phyloP scores from a whole-genome alignment of 1,140 invertebrate genomes.

The Zaprionus ornatus region DNA sequence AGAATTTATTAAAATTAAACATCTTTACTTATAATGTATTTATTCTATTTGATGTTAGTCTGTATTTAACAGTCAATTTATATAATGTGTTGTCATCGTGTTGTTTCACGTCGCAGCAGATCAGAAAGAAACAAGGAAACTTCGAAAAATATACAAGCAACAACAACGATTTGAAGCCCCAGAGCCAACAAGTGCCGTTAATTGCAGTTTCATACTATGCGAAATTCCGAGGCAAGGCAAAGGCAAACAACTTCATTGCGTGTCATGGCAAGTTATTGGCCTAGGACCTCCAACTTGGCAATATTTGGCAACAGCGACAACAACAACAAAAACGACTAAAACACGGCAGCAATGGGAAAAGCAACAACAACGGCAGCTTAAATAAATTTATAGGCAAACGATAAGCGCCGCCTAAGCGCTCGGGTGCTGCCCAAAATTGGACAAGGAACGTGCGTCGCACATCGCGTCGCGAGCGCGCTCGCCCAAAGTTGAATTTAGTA shows the following conservation, averaged over 20 bases:
- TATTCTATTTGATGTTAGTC: neutral
- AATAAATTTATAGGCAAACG: slow-evolving; percentile 76
- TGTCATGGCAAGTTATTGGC: slow-evolving; percentile 58
- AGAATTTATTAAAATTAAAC: too few species aligned
- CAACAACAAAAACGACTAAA: slow-evolving; percentile 13
- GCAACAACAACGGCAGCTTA: slow-evolving; percentile 21
- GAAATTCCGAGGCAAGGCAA: slow-evolving; percentile 51
- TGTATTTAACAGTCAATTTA: neutral
- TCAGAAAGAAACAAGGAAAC: neutral
- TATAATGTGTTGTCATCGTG: neutral
- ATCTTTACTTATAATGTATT: neutral
- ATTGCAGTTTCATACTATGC: slow-evolving; percentile 61
- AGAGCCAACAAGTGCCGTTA: slow-evolving; percentile 68
- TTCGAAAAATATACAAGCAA: neutral
- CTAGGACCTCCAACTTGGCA: slow-evolving; percentile 68
- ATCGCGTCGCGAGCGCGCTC: slow-evolving; percentile 37
- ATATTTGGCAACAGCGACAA: slow-evolving; percentile 50
- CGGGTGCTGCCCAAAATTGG: slow-evolving; percentile 71
- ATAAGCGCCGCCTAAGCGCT: slow-evolving; percentile 67
- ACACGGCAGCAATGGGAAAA: slow-evolving; percentile 25
- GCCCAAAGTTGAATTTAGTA: slow-evolving; percentile 73
- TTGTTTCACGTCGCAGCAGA: neutral
- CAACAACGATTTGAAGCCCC: slow-evolving; percentile 11
- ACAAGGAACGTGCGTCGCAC: slow-evolving; percentile 77
- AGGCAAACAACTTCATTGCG: slow-evolving; percentile 77